A percentile compares a stretch with the other conserved stretches of the same genome.
phyloP scores from a whole-genome alignment of 2,888 invertebrate species.

The Ectobius pallidus region DNA sequence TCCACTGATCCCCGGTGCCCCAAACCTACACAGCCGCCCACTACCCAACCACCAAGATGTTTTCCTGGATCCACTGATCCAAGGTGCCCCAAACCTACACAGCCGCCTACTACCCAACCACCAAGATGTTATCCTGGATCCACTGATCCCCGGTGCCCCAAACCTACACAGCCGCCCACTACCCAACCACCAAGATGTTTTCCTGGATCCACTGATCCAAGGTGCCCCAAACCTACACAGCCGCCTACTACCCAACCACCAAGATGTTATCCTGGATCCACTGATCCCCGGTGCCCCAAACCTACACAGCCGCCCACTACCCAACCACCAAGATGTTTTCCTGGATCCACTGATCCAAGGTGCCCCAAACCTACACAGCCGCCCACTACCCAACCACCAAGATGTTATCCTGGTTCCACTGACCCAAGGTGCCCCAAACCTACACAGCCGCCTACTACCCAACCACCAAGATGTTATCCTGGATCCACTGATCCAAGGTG shows the following conservation, averaged over 20 bases:
- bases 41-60: neutral
- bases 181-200: neutral
- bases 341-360: constrained; percentile 49
- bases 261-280: constrained; percentile 53
- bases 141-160: neutral
- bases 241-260: constrained; percentile 29
- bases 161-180: neutral
- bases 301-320: constrained; percentile 36
- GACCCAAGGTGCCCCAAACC: constrained; percentile 56
- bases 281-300: constrained; percentile 31
- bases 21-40: constrained; percentile 28
- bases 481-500: constrained; percentile 39
- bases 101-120: constrained; percentile 45
- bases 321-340: constrained; percentile 44
- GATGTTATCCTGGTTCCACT: constrained; percentile 45
- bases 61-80: constrained; percentile 43
- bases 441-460: constrained; percentile 51
- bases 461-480: no score
- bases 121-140: constrained; percentile 51
- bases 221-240: constrained; percentile 40
- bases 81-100: constrained; percentile 45
- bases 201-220: neutral
- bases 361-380: constrained; percentile 42
- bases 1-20: constrained; percentile 35
- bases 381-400: constrained; percentile 34